A percentile compares a stretch with the other conserved stretches of the same genome.
These are phyloP conservation scores for Hyperoplus lanceolatus DNA, from an alignment of 2,797 vertebrate genomes.

Conservation along the genomic window DNA sequence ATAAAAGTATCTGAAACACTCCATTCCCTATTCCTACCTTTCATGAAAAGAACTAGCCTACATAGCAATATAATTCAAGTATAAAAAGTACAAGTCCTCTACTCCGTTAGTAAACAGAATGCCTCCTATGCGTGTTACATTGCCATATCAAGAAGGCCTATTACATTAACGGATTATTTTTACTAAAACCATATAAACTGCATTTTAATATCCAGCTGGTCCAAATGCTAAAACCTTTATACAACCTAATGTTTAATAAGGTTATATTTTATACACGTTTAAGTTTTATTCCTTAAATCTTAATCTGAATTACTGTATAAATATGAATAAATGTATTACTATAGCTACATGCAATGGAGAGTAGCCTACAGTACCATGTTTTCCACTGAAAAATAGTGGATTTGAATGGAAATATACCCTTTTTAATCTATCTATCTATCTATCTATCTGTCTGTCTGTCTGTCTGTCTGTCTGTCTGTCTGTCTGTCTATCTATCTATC, in stretches of 20 bases:
- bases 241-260: neutral
- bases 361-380: neutral
- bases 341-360: neutral
- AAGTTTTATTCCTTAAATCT: neutral
- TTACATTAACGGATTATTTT: neutral
- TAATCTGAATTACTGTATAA: neutral
- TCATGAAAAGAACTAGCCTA: neutral
- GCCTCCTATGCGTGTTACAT: neutral
- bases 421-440: no score
- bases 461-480: neutral
- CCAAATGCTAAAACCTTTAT: neutral
- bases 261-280: no score
- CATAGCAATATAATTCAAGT: neutral
- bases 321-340: neutral
- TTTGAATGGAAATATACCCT: neutral
- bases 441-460: neutral
- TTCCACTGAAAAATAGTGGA: neutral
- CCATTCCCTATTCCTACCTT: neutral
- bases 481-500: constrained; percentile 5
- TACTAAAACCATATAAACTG: neutral
- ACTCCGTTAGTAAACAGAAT: neutral
- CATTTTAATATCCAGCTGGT: constrained; percentile 2
- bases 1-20: neutral
- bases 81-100: neutral
- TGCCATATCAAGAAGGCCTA: neutral